Evolutionary conservation across 2,888 invertebrate genomes (phyloP).

Genomic region (Heliconius hortense): DNA sequence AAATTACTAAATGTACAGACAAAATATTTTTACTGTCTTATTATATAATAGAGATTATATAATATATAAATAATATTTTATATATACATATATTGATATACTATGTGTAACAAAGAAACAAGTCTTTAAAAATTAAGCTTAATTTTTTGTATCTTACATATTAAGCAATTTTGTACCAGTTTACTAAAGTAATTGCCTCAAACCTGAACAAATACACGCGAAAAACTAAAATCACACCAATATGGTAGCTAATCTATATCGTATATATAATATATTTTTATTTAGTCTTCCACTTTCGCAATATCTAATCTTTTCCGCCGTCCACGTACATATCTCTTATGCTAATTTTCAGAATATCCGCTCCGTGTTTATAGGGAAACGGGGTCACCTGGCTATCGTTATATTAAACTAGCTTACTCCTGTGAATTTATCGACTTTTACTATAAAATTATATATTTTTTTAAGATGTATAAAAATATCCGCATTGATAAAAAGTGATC

Average conservation of each 20-base stretch:
- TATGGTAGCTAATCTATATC: not conserved
- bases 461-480: not conserved
- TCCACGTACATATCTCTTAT: conserved; percentile 13
- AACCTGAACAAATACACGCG: too few species aligned
- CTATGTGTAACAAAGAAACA: too few species aligned
- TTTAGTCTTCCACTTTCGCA: not conserved
- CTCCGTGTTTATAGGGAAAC: not conserved
- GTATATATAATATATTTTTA: not conserved
- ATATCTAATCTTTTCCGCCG: conserved; percentile 13
- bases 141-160: too few species aligned
- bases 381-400: conserved; percentile 9
- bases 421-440: too few species aligned
- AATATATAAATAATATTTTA: too few species aligned
- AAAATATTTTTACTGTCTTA: too few species aligned
- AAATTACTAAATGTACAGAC: too few species aligned
- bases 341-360: conserved; percentile 14
- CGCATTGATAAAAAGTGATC: too few species aligned
- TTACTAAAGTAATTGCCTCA: too few species aligned
- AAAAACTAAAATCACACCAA: not conserved
- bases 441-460: not conserved
- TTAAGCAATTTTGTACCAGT: too few species aligned
- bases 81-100: not conserved
- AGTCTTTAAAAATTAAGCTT: too few species aligned
- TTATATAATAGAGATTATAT: too few species aligned
- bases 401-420: not conserved